Evolutionary conservation across 2,797 vertebrate genomes (phyloP), one percentile per base, ranked within the genome.

Genomic region (Coilia nasus): DNA sequence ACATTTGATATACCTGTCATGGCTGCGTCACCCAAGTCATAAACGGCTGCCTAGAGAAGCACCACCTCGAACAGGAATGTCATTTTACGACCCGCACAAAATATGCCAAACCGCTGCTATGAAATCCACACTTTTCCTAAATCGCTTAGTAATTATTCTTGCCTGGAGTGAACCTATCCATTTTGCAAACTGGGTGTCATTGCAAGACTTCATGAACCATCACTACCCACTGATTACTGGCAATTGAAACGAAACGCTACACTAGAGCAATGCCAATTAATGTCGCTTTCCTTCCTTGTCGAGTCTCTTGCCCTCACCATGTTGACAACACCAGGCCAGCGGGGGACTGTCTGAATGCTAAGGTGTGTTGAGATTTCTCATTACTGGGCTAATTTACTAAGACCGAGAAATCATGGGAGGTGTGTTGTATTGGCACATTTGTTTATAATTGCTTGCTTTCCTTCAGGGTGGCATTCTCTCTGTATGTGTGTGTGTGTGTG

Each of bases 191-290:
- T 9, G 31, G 35, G 71, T 78, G 71, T 78, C 71, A 78, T 78
- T 78, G 6, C 71, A 1, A 44, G 35, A 44, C 35, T 44, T 78
- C 71, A 78, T 78, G 71, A 17, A 14, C 35, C 17, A 78, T 78
- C 71, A 78, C 31, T 44, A 78, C 71, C 71, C 71, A 78, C 71
- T 78, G 71, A 78, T 78, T 78, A 44, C 31, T 9, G 93, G 93
- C 91, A 92, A 92, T 94, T 86, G 83, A 84, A 28, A 35, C 19
- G 83, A 90, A 80, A 89, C 90, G 85, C 86, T 92, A 87, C 92
- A 90, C 91, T 93, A 94, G 88, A 89, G 84, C 85, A 84, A 83
- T 85, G 86, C 89, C 92, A 93, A 93, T 93, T 93, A 90, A 92
- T 90, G 90, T 88, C 44, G 91, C 81, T 92, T 91, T 93, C 89